These are phyloP conservation scores for Himalopsyche phryganea DNA, from an alignment of 1,140 invertebrate genomes.

Conservation along the genomic window DNA sequence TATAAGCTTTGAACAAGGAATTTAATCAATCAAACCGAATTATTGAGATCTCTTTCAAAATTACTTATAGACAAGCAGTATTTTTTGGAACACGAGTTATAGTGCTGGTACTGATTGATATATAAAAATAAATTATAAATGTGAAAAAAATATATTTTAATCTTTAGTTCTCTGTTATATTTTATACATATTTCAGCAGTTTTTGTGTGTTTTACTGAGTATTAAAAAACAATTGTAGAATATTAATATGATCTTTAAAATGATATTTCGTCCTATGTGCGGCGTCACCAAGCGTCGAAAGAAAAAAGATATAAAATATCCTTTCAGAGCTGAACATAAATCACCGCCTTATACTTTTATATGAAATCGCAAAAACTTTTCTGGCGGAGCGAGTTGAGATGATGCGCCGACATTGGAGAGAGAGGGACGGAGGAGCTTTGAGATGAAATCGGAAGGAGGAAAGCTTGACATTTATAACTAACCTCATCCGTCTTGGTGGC, in stretches of 20 bases:
- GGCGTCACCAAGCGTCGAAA: neutral
- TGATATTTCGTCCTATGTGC: neutral
- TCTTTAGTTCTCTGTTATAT: no score
- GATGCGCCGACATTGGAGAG: constrained; percentile 19
- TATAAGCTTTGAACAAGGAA: no score
- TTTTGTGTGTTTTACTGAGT: no score
- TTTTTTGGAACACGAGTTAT: no score
- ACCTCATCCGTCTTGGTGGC: constrained; percentile 35
- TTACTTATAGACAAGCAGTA: no score
- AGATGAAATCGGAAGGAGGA: constrained; percentile 32
- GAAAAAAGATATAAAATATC: constrained; percentile 31
- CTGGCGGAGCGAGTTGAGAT: constrained; percentile 21
- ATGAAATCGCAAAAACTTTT: constrained; percentile 37
- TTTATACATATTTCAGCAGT: no score
- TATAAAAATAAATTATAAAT: no score
- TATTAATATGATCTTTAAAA: neutral
- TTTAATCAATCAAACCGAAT: no score
- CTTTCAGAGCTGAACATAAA: constrained; percentile 35
- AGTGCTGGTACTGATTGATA: no score
- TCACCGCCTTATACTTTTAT: constrained; percentile 37
- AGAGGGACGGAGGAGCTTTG: constrained; percentile 22
- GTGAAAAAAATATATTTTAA: no score
- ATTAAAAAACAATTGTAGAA: no score
- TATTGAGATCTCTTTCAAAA: no score
- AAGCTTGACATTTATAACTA: constrained; percentile 37